Evolutionary conservation across 2,113 vertebrate genomes (phyloP).

Genomic region (Rhizomys pruinosus): DNA sequence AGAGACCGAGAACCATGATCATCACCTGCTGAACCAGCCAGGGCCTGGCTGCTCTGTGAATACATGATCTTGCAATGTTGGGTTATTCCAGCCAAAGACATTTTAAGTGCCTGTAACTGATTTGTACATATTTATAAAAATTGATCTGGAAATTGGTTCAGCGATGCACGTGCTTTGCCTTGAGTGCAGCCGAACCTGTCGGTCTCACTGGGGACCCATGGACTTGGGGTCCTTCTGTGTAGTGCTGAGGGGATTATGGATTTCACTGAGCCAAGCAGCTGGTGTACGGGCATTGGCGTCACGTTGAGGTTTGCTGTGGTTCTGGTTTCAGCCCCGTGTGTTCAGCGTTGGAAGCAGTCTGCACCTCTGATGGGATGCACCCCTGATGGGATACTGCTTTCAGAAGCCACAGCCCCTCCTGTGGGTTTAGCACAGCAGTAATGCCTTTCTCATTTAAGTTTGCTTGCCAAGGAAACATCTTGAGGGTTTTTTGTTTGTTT

Average conservation of each 20-base stretch:
- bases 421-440: conserved; percentile 66
- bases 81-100: conserved; percentile 99
- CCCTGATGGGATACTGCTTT: conserved; percentile 84
- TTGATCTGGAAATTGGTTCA: conserved; percentile 87
- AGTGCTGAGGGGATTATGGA: neutral
- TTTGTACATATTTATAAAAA: conserved; percentile 97
- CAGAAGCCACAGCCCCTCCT: conserved; percentile 83
- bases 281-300: conserved; percentile 60
- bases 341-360: conserved; percentile 83
- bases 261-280: conserved; percentile 65
- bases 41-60: conserved; percentile 93
- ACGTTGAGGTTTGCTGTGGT: conserved; percentile 55
- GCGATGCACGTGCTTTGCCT: conserved; percentile 86
- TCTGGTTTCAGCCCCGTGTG: conserved; percentile 75
- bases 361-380: conserved; percentile 83
- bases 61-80: conserved; percentile 95
- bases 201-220: conserved; percentile 73
- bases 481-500: too few relatives aligned
- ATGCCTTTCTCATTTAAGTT: conserved; percentile 79
- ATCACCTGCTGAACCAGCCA: conserved; percentile 92
- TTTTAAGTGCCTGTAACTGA: conserved; percentile 99
- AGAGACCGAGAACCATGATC: conserved; percentile 87
- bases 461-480: conserved; percentile 86
- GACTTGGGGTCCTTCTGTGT: neutral
- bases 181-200: conserved; percentile 71